Evolutionary conservation across 2,888 invertebrate species (phyloP).

Genomic region (Steromphala cineraria): DNA sequence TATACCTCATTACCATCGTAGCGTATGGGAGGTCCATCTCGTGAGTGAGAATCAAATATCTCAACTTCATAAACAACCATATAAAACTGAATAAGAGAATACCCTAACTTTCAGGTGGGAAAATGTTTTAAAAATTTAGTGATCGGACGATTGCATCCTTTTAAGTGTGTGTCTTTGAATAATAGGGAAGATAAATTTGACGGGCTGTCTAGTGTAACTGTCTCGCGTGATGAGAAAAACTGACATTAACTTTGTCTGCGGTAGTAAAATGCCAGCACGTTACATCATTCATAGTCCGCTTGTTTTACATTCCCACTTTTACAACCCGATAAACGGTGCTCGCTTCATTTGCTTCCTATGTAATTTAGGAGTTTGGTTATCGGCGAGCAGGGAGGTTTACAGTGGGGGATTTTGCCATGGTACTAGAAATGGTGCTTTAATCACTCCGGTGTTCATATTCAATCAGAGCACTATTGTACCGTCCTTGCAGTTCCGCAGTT

Average conservation of each 20-base stretch:
- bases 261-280: constrained; percentile 3
- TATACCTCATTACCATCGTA: neutral
- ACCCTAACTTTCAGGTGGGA: neutral
- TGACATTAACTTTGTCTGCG: constrained; percentile 11
- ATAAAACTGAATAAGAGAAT: neutral
- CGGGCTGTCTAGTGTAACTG: neutral
- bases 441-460: constrained; percentile 17
- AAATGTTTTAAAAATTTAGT: neutral
- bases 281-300: neutral
- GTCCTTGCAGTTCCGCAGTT: neutral
- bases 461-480: neutral
- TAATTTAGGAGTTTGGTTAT: constrained; percentile 21
- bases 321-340: constrained; percentile 16
- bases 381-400: neutral
- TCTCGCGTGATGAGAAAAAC: constrained; percentile 5
- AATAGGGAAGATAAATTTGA: neutral
- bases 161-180: neutral
- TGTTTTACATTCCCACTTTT: constrained; percentile 1
- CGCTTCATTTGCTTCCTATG: constrained; percentile 17
- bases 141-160: neutral
- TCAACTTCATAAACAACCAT: constrained; percentile 12
- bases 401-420: neutral
- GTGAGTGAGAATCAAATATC: neutral
- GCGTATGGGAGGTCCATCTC: neutral
- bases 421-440: constrained; percentile 14